phyloP scores from a whole-genome alignment of 2,797 vertebrate genomes.

The Heliangelus exortis region DNA sequence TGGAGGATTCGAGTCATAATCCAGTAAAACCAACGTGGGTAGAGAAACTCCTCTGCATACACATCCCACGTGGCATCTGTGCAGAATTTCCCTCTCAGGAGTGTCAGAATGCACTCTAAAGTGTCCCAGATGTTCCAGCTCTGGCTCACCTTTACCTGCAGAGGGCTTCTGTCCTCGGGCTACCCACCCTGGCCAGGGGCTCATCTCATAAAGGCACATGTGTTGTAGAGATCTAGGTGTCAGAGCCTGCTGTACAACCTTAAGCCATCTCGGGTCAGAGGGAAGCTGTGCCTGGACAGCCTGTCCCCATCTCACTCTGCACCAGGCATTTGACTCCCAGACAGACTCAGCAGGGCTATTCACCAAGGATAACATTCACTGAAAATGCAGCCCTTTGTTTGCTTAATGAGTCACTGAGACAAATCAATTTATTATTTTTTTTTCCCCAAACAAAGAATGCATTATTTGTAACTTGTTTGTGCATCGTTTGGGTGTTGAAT shows the following conservation, averaged over 20 bases:
- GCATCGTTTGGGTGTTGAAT: background rate
- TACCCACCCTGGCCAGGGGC: background rate
- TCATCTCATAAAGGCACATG: background rate
- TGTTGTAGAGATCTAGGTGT: background rate
- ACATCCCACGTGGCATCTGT: background rate
- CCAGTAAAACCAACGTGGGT: background rate
- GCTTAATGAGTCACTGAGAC: conserved; percentile 23
- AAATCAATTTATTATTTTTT: background rate
- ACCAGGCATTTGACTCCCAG: background rate
- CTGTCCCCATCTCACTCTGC: background rate
- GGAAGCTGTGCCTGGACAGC: background rate
- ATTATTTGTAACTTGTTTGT: background rate
- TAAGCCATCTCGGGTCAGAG: background rate
- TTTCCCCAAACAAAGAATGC: background rate
- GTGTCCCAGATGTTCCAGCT: background rate
- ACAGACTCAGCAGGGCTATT: background rate
- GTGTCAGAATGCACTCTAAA: background rate
- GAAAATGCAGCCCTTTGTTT: conserved; percentile 38
- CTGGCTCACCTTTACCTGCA: background rate
- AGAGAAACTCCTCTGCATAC: background rate
- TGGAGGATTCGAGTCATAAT: background rate
- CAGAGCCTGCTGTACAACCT: background rate
- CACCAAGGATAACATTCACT: background rate
- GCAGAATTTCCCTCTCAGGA: background rate
- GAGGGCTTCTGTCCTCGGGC: background rate